phyloP scores from a whole-genome alignment of 92 coral and sea anemone genomes.

The Desmophyllum pertusum region DNA sequence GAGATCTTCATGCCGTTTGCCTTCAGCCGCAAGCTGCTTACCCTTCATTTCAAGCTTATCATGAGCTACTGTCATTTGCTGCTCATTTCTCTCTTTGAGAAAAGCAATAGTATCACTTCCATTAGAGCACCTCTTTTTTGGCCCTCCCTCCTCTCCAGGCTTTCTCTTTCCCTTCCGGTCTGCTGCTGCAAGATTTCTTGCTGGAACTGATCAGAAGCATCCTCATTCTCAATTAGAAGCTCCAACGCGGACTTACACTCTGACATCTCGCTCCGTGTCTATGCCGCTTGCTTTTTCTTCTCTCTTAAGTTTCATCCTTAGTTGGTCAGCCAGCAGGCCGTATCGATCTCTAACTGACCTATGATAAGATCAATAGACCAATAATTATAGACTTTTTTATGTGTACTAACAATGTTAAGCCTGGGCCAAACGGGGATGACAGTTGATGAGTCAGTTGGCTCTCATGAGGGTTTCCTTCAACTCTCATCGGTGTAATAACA shows the following conservation, averaged over 20 bases:
- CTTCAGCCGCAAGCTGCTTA: conserved; percentile 1
- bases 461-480: no score
- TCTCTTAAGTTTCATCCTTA: neutral
- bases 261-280: no score
- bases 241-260: no score
- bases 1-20: conserved; percentile 8
- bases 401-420: no score
- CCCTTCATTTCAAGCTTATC: neutral
- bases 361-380: neutral
- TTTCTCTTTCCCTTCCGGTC: no score
- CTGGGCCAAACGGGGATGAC: no score
- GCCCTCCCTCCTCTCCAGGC: conserved; percentile 20
- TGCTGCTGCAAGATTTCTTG: no score
- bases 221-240: no score
- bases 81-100: conserved; percentile 28
- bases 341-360: conserved; percentile 23
- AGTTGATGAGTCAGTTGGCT: no score
- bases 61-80: neutral
- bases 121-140: conserved; percentile 35
- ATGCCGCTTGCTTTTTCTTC: conserved; percentile 20
- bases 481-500: no score
- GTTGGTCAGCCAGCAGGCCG: neutral
- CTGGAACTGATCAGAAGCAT: no score
- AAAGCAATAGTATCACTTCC: conserved; percentile 36
- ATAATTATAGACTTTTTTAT: no score